These are phyloP conservation scores for Periplaneta americana DNA, from an alignment of 1,140 invertebrate species.

Conservation along the genomic window DNA sequence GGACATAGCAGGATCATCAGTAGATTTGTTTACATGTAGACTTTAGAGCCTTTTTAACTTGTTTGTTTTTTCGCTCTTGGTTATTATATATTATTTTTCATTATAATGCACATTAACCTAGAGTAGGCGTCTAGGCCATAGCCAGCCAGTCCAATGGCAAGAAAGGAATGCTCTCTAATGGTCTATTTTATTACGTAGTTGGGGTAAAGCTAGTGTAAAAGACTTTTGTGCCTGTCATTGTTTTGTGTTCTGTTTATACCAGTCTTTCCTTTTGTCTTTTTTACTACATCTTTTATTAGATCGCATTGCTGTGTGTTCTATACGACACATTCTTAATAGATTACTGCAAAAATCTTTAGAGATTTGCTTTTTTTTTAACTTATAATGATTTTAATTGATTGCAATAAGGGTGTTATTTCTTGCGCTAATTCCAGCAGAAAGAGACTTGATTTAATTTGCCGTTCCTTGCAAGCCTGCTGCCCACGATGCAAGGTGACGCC, in stretches of 20 bases:
- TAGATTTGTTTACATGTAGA: neutral
- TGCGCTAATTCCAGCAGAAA: neutral
- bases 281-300: neutral
- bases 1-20: neutral
- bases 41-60: neutral
- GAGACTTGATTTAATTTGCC: neutral
- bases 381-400: neutral
- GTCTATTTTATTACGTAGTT: neutral
- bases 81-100: neutral
- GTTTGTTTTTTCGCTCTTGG: too few species aligned
- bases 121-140: neutral
- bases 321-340: neutral
- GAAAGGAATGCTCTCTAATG: neutral
- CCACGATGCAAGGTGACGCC: neutral
- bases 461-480: too few species aligned
- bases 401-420: neutral
- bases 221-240: neutral
- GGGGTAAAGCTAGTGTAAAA: neutral
- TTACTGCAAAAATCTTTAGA: neutral
- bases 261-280: neutral
- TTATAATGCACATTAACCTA: neutral
- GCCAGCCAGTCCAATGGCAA: neutral
- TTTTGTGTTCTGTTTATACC: neutral
- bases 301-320: neutral
- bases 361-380: neutral